These are phyloP conservation scores for Brassicogethes aeneus DNA, from an alignment of 2,888 invertebrate genomes.

Conservation along the genomic window DNA sequence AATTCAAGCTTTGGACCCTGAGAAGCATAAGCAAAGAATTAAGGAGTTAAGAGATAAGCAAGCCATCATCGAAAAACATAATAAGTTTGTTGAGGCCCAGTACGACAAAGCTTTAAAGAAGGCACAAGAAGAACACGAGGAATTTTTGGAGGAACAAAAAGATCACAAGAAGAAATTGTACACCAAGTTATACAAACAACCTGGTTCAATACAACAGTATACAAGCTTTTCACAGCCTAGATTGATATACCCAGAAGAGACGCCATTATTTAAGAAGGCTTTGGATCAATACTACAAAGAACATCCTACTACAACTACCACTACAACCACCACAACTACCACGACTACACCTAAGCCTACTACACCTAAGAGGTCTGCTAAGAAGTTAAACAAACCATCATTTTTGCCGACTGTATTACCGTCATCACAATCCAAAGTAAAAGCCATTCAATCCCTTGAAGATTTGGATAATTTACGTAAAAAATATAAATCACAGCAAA, in stretches of 20 bases:
- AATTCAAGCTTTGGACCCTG: slow-evolving; percentile 37
- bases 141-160: slow-evolving; percentile 61
- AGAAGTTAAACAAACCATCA: slow-evolving; percentile 12
- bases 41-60: slow-evolving; percentile 65
- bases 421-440: slow-evolving; percentile 42
- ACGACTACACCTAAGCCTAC: slow-evolving; percentile 51
- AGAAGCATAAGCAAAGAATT: slow-evolving; percentile 54
- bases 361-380: slow-evolving; percentile 35
- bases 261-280: slow-evolving; percentile 55
- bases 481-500: slow-evolving; percentile 44
- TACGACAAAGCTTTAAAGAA: slow-evolving; percentile 72
- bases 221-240: slow-evolving; percentile 38
- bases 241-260: slow-evolving; percentile 54
- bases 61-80: slow-evolving; percentile 64
- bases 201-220: slow-evolving; percentile 27
- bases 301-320: slow-evolving; percentile 60
- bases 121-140: slow-evolving; percentile 61
- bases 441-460: slow-evolving; percentile 34
- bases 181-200: slow-evolving; percentile 33
- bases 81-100: slow-evolving; percentile 69
- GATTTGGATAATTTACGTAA: slow-evolving; percentile 36
- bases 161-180: slow-evolving; percentile 49
- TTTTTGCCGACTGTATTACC: slow-evolving; percentile 46
- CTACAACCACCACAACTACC: slow-evolving; percentile 58
- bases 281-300: slow-evolving; percentile 57